Evolutionary conservation across 2,797 vertebrate species (phyloP).

Genomic region (Peromyscus nudipes): DNA sequence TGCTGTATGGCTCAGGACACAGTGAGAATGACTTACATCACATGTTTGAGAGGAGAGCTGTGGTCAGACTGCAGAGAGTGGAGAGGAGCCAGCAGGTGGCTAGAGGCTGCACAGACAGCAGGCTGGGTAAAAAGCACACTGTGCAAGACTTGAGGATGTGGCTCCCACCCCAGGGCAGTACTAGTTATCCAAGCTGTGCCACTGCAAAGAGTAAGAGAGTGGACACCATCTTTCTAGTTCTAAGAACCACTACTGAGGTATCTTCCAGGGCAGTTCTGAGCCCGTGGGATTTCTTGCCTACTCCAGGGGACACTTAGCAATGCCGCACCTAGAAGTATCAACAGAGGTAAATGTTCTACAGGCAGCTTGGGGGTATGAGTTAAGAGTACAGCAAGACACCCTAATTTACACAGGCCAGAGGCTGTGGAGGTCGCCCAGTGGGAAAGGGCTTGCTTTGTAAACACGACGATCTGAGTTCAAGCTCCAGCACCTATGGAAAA

Average conservation of each 20-base stretch:
- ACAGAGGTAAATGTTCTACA: not conserved
- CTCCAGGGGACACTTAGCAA: not conserved
- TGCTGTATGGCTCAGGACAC: too few species aligned
- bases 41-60: rapidly evolving
- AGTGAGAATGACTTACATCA: too few species aligned
- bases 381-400: not conserved
- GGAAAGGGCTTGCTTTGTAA: not conserved
- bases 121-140: not conserved
- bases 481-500: not conserved
- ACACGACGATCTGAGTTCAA: not conserved
- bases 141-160: not conserved
- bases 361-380: not conserved
- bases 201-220: not conserved
- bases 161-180: not conserved
- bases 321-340: not conserved
- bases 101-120: not conserved
- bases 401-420: not conserved
- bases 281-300: not conserved
- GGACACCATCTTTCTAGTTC: not conserved
- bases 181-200: too few species aligned
- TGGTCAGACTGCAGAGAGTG: not conserved
- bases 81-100: not conserved
- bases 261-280: not conserved
- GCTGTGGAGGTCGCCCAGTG: not conserved
- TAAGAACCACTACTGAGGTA: not conserved